Base-by-base conservation (phyloP, 2,797 vertebrate species). In the Nothura maculosa region DNA sequence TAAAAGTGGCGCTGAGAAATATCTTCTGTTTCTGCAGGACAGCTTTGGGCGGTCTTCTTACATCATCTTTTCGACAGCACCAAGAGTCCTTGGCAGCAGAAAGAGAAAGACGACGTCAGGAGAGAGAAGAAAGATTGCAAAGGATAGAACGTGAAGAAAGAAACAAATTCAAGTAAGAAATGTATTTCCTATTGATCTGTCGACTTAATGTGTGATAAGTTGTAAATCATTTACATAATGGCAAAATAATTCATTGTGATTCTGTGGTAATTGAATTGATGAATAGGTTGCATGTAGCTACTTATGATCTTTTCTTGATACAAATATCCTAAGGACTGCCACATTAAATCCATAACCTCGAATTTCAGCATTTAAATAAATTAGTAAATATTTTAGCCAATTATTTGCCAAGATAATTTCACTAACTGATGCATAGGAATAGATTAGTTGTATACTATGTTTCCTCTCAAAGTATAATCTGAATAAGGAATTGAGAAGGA, bases 111-210 rank as follows among this genome's bases (percentile, higher is more conserved):
- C 98, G 99, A 67, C 98, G 99, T 21, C 97, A 98, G 86, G 99
- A 99, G 96, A 98, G 99, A 97, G 99, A 99, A 81, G 99, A 99
- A 85, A 98, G 99, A 34, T 96, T 99, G 96, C 99, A 99, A 97
- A 98, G 98, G 86, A 99, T 99, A 85, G 99, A 99, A 93, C 98
- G 98, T 63, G 99, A 99, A 93, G 99, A 99, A 96, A 99, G 99
- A 93, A 99, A 98, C 97, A 98, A 99, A 94, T 99, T 99, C 97
- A 99, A 98, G 99, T 99, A 97, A 98, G 98, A 96, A 48, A 6
- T 17, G 57, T 52, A 36, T 92, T 84, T 62, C 7, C 36, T 85
- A 6, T 68, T 27, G 6, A 10, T 83, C 19, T 85, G 15, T 89
- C 90, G 12, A 28, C 62, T 84, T 91, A 57, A 75, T 47, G 3